phyloP scores from a whole-genome alignment of 2,113 vertebrate species.

The Strix aluco region DNA sequence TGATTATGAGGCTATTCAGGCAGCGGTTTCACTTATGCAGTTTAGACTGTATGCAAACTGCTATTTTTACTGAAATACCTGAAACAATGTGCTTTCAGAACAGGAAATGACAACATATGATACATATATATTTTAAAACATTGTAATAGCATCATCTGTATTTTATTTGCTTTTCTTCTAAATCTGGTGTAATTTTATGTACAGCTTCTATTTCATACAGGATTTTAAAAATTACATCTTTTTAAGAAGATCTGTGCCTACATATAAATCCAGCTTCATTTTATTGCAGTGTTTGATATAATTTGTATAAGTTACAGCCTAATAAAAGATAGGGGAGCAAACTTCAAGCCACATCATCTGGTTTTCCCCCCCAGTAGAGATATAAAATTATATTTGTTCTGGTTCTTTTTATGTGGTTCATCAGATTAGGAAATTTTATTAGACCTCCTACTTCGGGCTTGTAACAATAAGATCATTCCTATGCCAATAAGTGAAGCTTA shows the following conservation, averaged over 20 bases:
- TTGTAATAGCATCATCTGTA: neutral
- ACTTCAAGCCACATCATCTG: conserved; percentile 22
- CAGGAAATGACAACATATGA: neutral
- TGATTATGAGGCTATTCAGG: neutral
- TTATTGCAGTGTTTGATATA: neutral
- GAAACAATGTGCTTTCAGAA: neutral
- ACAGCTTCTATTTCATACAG: neutral
- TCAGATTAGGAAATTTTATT: conserved; percentile 62
- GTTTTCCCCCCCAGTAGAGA: neutral
- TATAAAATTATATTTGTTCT: conserved; percentile 48
- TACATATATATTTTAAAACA: neutral
- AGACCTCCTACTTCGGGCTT: neutral
- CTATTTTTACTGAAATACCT: neutral
- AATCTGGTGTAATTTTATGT: conserved; percentile 15
- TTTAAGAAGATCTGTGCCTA: conserved; percentile 13
- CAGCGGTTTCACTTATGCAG: neutral
- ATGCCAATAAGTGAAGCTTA: conserved; percentile 25
- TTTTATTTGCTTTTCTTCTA: conserved; percentile 26
- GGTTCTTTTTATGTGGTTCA: conserved; percentile 10
- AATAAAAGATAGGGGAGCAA: conserved; percentile 23
- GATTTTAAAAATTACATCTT: neutral
- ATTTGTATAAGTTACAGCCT: conserved; percentile 18
- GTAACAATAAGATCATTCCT: conserved; percentile 32
- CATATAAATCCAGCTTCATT: conserved; percentile 26
- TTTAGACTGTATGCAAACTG: neutral